A percentile compares a stretch with the other conserved stretches of the same genome.
These are phyloP conservation scores for Ceyx cyanopectus DNA, from an alignment of 2,113 vertebrate species.

Conservation along the genomic window DNA sequence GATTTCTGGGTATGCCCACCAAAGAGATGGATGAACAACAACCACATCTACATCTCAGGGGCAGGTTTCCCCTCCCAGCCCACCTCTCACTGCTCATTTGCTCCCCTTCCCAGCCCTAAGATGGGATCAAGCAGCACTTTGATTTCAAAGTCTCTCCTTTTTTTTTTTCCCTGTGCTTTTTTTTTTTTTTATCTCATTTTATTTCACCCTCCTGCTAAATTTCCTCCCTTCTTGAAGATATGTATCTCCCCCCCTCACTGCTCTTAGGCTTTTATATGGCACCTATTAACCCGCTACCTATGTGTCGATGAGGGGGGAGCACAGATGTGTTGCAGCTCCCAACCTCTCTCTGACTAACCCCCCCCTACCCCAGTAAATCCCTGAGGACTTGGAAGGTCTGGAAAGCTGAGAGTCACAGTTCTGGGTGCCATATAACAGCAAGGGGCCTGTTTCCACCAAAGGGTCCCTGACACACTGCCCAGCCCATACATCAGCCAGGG, in stretches of 20 bases:
- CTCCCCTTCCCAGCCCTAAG: accelerated
- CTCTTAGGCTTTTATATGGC: not conserved
- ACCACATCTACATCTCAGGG: not conserved
- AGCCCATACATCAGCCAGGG: slow-evolving; percentile 9
- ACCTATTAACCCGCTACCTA: not conserved
- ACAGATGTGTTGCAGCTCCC: not conserved
- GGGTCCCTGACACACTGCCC: not conserved
- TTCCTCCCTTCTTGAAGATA: slow-evolving; percentile 51
- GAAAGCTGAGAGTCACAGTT: not conserved
- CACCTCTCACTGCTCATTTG: not conserved
- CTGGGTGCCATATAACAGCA: slow-evolving; percentile 5
- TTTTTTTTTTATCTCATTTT: not conserved
- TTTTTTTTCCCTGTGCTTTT: no score
- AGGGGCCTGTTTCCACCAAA: slow-evolving; percentile 49
- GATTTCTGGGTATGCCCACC: not conserved
- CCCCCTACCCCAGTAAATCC: not conserved
- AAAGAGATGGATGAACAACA: not conserved
- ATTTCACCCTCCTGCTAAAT: not conserved
- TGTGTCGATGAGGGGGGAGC: not conserved
- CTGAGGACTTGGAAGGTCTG: not conserved
- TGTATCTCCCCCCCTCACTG: not conserved
- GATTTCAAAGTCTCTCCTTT: not conserved
- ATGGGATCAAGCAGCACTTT: not conserved
- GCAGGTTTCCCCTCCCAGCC: not conserved
- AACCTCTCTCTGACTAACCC: not conserved